phyloP scores from a whole-genome alignment of 2,113 vertebrate genomes.

The Bujurquina vittata region DNA sequence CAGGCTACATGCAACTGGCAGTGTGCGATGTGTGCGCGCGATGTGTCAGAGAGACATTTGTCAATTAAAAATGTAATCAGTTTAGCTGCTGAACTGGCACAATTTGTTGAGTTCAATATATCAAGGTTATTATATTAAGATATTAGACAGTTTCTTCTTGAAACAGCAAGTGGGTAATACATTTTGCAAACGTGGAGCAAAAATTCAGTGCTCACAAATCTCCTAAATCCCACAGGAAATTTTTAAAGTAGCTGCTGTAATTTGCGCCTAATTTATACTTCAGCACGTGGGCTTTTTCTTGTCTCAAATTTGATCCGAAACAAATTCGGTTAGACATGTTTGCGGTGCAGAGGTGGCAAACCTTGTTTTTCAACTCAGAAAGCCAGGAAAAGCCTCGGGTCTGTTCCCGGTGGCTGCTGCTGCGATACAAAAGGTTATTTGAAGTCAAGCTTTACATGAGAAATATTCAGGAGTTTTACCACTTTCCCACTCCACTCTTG shows the following conservation, averaged over 20 bases:
- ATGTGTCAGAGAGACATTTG: neutral
- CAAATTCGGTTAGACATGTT: neutral
- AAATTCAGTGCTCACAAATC: neutral
- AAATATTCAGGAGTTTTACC: neutral
- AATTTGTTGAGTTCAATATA: neutral
- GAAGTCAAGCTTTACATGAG: neutral
- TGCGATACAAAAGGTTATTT: neutral
- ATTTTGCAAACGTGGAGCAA: neutral
- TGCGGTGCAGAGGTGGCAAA: neutral
- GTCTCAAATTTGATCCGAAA: neutral
- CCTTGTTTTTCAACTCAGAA: neutral
- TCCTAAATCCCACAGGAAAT: neutral
- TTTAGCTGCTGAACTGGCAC: neutral
- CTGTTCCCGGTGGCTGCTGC: accelerated
- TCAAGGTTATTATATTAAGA: neutral
- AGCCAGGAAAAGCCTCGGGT: neutral
- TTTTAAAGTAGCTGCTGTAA: neutral
- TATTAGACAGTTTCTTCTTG: neutral
- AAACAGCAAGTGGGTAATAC: neutral
- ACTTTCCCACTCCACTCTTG: neutral
- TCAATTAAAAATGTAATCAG: neutral
- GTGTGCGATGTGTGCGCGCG: neutral
- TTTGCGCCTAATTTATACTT: neutral
- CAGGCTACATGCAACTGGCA: neutral
- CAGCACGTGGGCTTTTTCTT: neutral